A percentile compares a stretch with the other conserved stretches of the same genome.
phyloP scores from a whole-genome alignment of 23 tunicate species.

The Oikopleura albicans region DNA sequence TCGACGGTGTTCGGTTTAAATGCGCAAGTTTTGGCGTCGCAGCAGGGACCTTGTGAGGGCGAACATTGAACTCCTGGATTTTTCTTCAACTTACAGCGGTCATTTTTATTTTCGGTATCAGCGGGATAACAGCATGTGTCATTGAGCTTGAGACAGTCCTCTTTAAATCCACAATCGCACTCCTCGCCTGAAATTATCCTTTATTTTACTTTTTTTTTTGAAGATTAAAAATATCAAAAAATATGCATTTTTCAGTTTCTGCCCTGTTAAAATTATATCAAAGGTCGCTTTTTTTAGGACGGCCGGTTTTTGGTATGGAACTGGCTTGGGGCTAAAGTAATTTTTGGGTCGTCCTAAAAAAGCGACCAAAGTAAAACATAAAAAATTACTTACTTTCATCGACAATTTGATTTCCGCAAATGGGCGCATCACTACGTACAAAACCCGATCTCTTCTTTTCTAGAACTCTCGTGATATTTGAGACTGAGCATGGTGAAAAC shows the following conservation, averaged over 20 bases:
- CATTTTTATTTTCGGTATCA: conserved; percentile 19
- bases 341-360: too few relatives aligned
- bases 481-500: conserved; percentile 49
- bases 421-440: conserved; percentile 34
- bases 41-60: conserved; percentile 76
- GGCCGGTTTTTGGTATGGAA: too few relatives aligned
- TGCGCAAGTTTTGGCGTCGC: conserved; percentile 29
- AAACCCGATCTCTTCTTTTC: conserved; percentile 48
- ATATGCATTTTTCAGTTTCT: too few relatives aligned
- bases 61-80: conserved; percentile 41
- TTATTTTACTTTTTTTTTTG: too few relatives aligned
- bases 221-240: too few relatives aligned
- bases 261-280: too few relatives aligned
- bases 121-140: conserved; percentile 56
- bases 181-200: too few relatives aligned
- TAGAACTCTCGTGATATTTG: conserved; percentile 59
- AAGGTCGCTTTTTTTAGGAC: too few relatives aligned
- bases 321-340: too few relatives aligned
- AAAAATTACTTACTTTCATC: too few relatives aligned
- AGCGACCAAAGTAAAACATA: too few relatives aligned
- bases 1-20: neutral
- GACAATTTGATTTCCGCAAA: conserved; percentile 65
- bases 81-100: conserved; percentile 42
- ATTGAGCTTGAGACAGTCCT: conserved; percentile 28
- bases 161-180: conserved; percentile 74